Base-by-base conservation (phyloP, 1,140 invertebrate species). In the Drosophila ficusphila region DNA sequence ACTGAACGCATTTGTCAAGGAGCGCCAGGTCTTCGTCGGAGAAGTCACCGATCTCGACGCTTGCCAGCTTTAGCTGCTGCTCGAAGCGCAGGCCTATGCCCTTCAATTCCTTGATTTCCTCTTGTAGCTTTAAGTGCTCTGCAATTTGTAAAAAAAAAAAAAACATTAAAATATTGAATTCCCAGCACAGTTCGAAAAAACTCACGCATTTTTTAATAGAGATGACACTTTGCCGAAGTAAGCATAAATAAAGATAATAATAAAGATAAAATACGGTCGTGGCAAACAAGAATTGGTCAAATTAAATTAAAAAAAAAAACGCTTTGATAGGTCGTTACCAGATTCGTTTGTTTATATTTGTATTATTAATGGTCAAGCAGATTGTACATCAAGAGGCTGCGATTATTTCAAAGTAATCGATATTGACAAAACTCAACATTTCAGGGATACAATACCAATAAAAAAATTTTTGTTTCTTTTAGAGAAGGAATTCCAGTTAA, bases 21-120 rank as follows among this genome's bases (percentile, higher is more conserved):
- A 90, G 52, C 3, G 34, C n/a, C 9, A 57, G 18, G 3, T 89
- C 52, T 29, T 88, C 79, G 16, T 89, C 75, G 0, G 70, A 76
- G n/a, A 91, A 60, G 33, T 91, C 90, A 9, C 71, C 72, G 0
- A 89, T 31, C 25, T 90, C 79, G 5, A 90, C 18, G 14, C 70
- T 60, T 0, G 81, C 16, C 4, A 73, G 25, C 38, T 86, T 85
- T 4, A 91, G 31, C n/a, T 72, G 71, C 9, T 67, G 44, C 21
- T 91, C 83, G 18, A 70, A 74, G 21, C 79, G 71, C 6, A 34
- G 52, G 39, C 64, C 54, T 11, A 78, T 23, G 2, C 8, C 21
- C 29, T 78, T 70, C 11, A 88, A 27, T 4, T 57, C 27, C 1
- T 71, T 54, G 0, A 89, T 23, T n/a, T 89, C 70, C 14, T 78